A percentile compares a stretch with the other conserved stretches of the same genome.
These are phyloP conservation scores for Nymphicus hollandicus DNA, from an alignment of 2,113 vertebrate species.

Conservation along the genomic window DNA sequence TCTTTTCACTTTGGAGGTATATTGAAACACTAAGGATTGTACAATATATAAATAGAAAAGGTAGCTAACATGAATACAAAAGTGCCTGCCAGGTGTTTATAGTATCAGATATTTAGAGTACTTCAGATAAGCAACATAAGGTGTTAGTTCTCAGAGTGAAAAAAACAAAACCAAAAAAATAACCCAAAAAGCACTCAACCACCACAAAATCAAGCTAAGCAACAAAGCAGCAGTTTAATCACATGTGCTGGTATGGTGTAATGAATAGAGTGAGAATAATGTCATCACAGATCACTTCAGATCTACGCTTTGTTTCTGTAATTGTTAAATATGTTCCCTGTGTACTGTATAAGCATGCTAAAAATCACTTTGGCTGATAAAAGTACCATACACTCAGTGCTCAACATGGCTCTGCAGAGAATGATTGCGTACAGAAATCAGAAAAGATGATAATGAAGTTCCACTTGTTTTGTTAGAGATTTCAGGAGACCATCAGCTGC, in stretches of 20 bases:
- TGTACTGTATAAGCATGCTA: neutral
- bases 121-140: neutral
- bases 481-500: neutral
- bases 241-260: neutral
- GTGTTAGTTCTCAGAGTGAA: neutral
- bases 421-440: neutral
- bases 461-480: neutral
- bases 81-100: neutral
- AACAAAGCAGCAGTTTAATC: neutral
- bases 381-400: neutral
- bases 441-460: neutral
- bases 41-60: neutral
- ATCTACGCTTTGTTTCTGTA: neutral
- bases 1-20: neutral
- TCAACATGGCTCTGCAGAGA: neutral
- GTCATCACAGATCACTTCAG: neutral
- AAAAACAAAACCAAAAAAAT: neutral
- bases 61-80: neutral
- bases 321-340: neutral
- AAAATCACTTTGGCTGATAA: neutral
- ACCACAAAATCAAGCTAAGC: neutral
- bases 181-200: neutral
- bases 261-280: neutral
- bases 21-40: neutral
- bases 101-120: neutral